These are phyloP conservation scores for Musca vetustissima DNA, from an alignment of 1,140 invertebrate genomes.

Conservation along the genomic window DNA sequence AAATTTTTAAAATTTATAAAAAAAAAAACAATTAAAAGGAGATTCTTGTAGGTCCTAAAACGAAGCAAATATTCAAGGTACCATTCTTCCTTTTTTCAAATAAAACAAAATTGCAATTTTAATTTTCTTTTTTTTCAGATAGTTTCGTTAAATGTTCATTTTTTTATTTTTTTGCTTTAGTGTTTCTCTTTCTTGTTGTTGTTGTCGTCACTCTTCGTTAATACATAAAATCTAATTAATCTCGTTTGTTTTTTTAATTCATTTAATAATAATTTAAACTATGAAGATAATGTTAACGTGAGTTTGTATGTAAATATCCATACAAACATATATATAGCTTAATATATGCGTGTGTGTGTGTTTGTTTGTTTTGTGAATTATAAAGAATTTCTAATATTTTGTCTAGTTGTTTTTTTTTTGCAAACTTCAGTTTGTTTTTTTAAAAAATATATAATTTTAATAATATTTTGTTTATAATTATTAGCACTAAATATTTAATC, in stretches of 20 bases:
- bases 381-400: constrained; percentile 4
- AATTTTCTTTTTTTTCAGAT: background rate
- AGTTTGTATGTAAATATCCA: constrained; percentile 11
- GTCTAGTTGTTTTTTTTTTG: background rate
- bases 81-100: no score
- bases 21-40: no score
- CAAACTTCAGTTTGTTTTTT: no score
- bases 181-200: background rate
- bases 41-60: no score
- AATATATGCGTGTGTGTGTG: background rate
- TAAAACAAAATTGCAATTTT: background rate
- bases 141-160: no score
- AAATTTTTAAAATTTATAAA: no score
- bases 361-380: background rate
- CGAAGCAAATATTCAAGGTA: no score
- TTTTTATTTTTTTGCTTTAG: constrained; percentile 6
- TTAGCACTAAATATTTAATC: constrained; percentile 17
- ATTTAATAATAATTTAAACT: no score
- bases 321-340: constrained; percentile 6
- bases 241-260: background rate
- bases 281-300: constrained; percentile 18
- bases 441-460: constrained; percentile 15
- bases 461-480: constrained; percentile 1
- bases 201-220: constrained; percentile 7
- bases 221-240: constrained; percentile 16